Evolutionary conservation across 92 coral and sea anemone species (phyloP).

Genomic region (Zoanthus solanderi): DNA sequence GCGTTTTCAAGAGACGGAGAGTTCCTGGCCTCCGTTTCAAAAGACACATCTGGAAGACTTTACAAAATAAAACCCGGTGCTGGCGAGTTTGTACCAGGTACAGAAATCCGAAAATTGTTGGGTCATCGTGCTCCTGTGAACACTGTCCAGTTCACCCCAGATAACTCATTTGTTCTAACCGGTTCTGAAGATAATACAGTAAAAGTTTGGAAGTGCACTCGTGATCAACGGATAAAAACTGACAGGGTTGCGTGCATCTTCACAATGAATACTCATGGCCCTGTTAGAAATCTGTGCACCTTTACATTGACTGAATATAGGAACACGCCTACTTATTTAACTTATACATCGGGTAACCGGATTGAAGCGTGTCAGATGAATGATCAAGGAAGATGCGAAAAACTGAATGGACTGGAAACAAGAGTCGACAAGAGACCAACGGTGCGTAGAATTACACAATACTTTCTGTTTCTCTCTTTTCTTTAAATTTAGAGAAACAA

Average conservation of each 20-base stretch:
- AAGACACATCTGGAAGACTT: constrained; percentile 80
- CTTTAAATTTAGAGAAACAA: too few species aligned
- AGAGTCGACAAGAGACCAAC: constrained; percentile 23
- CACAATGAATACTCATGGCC: constrained; percentile 57
- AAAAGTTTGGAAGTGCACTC: constrained; percentile 68
- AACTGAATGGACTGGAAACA: constrained; percentile 3
- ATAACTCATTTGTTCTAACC: constrained; percentile 65
- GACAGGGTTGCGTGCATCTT: constrained; percentile 70
- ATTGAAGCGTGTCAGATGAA: constrained; percentile 81
- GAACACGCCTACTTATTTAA: constrained; percentile 56
- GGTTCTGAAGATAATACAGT: constrained; percentile 89
- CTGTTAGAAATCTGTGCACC: constrained; percentile 73
- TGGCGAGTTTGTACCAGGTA: constrained; percentile 93
- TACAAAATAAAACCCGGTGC: constrained; percentile 87
- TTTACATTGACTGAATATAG: constrained; percentile 52
- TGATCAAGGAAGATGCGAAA: constrained; percentile 2
- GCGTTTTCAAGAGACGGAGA: constrained; percentile 85
- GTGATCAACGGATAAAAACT: neutral
- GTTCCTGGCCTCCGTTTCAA: constrained; percentile 83
- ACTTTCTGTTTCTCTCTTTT: too few species aligned
- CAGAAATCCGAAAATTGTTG: constrained; percentile 66
- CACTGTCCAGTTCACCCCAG: constrained; percentile 80
- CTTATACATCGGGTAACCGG: constrained; percentile 76
- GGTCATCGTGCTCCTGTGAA: constrained; percentile 87
- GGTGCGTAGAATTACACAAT: constrained; percentile 1